phyloP scores from a whole-genome alignment of 1,140 invertebrate genomes.

The Aleiodes sp. region DNA sequence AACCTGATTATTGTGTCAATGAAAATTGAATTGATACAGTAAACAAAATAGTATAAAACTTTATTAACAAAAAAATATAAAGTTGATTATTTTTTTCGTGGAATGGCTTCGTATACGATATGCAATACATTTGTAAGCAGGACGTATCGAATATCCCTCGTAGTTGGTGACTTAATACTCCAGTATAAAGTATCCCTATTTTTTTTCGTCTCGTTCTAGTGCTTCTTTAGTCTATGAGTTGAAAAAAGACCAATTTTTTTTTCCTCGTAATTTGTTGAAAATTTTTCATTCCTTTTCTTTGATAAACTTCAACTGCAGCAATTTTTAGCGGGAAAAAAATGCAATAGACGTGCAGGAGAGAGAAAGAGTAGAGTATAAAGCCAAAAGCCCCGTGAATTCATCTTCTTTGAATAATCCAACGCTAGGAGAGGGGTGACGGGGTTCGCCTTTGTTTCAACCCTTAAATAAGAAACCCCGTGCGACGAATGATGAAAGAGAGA shows the following conservation, averaged over 20 bases:
- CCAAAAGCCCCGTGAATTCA: neutral
- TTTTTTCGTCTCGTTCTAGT: neutral
- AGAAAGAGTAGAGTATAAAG: neutral
- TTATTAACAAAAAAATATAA: too few species aligned
- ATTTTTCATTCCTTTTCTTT: too few species aligned
- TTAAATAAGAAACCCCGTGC: neutral
- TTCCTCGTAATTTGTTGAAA: too few species aligned
- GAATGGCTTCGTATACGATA: neutral
- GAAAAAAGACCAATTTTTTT: too few species aligned
- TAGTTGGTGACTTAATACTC: neutral
- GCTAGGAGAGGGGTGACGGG: too few species aligned
- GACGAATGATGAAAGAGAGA: neutral
- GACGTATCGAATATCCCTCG: neutral
- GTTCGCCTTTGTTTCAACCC: conserved; percentile 13
- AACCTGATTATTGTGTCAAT: too few species aligned
- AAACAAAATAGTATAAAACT: too few species aligned
- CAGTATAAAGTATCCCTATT: neutral
- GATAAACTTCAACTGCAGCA: too few species aligned
- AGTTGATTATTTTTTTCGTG: too few species aligned
- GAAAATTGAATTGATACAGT: conserved; percentile 6
- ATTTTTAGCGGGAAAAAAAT: too few species aligned
- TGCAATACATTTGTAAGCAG: neutral
- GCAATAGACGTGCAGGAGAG: neutral
- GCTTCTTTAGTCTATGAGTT: too few species aligned
- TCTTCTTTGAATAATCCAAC: conserved; percentile 16